These are phyloP conservation scores for Dendrocopos noguchii DNA, from an alignment of 2,113 vertebrate genomes.

Conservation along the genomic window DNA sequence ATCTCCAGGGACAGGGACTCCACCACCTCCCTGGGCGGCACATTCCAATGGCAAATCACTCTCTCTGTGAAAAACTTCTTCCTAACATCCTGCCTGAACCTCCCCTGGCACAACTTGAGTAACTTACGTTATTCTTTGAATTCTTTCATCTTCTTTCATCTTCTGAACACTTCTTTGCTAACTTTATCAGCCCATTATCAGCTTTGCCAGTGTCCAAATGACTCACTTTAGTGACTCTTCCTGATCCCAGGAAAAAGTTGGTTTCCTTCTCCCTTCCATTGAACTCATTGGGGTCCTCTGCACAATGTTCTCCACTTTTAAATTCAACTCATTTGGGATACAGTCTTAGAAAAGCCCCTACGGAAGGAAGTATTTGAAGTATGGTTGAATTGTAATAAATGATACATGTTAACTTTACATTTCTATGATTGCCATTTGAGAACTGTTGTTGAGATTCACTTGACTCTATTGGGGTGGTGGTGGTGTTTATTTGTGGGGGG, in stretches of 20 bases:
- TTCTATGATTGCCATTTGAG: not conserved
- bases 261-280: not conserved
- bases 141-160: not conserved
- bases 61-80: no score
- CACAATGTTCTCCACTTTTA: not conserved
- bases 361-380: accelerated
- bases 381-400: not conserved
- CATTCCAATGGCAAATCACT: no score
- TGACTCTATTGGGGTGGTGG: not conserved
- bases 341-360: not conserved
- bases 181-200: accelerated
- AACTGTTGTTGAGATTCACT: not conserved
- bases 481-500: no score
- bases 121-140: not conserved
- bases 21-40: no score
- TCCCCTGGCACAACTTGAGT: no score
- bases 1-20: no score
- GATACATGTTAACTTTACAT: not conserved
- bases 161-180: not conserved
- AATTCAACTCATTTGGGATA: not conserved
- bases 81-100: no score
- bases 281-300: not conserved
- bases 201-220: not conserved
- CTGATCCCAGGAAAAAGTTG: not conserved
- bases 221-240: not conserved